phyloP scores from a whole-genome alignment of 2,113 vertebrate genomes.

The Gymnogyps californianus region DNA sequence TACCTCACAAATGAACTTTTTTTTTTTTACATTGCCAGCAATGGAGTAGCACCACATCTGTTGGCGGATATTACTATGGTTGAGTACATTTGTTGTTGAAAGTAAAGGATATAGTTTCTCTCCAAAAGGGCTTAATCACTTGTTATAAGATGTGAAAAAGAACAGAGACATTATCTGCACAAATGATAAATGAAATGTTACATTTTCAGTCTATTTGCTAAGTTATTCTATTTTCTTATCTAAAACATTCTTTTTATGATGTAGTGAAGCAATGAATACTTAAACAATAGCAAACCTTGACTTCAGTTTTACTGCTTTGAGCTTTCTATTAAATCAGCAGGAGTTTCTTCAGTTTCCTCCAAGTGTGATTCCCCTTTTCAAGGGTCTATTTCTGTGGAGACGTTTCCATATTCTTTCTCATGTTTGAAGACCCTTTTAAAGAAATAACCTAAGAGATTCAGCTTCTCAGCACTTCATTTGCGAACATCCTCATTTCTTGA shows the following conservation, averaged over 20 bases:
- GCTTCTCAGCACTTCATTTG: neutral
- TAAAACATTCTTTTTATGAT: neutral
- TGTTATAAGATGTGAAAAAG: neutral
- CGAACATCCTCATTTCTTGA: neutral
- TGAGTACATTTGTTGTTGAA: neutral
- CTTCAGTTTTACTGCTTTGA: neutral
- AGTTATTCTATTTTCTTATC: neutral
- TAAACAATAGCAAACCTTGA: neutral
- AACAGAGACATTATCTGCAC: neutral
- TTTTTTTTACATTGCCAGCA: neutral
- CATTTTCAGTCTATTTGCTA: neutral
- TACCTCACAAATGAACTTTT: rapidly evolving
- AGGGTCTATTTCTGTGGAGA: neutral
- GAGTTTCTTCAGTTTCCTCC: neutral
- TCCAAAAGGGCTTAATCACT: neutral
- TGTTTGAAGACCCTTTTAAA: neutral
- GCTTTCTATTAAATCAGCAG: neutral
- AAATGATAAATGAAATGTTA: neutral
- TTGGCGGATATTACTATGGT: neutral
- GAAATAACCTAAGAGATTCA: neutral
- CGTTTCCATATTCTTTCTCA: neutral
- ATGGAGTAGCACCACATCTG: neutral
- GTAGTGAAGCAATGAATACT: neutral
- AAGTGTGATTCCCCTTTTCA: neutral
- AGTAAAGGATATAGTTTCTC: neutral